A percentile compares a stretch with the other conserved stretches of the same genome.
Evolutionary conservation across 1,140 invertebrate species (phyloP).

Genomic region (Drosophila ogumai): DNA sequence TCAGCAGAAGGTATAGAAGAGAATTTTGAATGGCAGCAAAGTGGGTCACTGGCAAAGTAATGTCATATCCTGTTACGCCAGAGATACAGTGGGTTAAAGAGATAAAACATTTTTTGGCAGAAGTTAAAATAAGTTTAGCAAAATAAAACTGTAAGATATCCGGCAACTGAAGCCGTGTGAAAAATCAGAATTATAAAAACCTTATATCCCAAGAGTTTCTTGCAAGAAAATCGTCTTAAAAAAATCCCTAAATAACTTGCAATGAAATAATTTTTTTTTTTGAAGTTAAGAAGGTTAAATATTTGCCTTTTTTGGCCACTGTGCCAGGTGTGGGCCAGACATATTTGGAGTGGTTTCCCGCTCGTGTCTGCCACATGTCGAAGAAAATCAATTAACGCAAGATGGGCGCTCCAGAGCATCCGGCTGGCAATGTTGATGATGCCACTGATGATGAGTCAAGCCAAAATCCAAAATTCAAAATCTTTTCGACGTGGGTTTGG

Average conservation of each 20-base stretch:
- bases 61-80: slow-evolving; percentile 44
- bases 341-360: slow-evolving; percentile 18
- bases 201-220: neutral
- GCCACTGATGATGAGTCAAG: slow-evolving; percentile 35
- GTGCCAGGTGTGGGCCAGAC: slow-evolving; percentile 11
- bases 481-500: slow-evolving; percentile 29
- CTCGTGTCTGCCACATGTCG: slow-evolving; percentile 9
- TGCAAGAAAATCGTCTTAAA: neutral
- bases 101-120: neutral
- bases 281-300: neutral
- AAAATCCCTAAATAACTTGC: neutral
- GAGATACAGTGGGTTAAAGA: neutral
- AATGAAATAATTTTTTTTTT: neutral
- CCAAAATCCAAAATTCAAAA: slow-evolving; percentile 14
- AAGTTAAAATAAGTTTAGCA: neutral
- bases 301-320: too few species aligned
- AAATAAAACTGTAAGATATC: neutral
- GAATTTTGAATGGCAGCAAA: slow-evolving; percentile 60
- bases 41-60: slow-evolving; percentile 51
- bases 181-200: neutral
- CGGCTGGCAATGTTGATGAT: slow-evolving; percentile 21
- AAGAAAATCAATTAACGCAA: slow-evolving; percentile 38
- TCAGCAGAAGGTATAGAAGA: slow-evolving; percentile 48
- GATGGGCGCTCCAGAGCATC: slow-evolving; percentile 25
- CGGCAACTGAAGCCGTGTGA: neutral